Percentiles rank a stretch among this genome's conserved stretches.
Conservation (phyloP, 2,113 vertebrate species). For the Pogonocichla stellata region DNA sequence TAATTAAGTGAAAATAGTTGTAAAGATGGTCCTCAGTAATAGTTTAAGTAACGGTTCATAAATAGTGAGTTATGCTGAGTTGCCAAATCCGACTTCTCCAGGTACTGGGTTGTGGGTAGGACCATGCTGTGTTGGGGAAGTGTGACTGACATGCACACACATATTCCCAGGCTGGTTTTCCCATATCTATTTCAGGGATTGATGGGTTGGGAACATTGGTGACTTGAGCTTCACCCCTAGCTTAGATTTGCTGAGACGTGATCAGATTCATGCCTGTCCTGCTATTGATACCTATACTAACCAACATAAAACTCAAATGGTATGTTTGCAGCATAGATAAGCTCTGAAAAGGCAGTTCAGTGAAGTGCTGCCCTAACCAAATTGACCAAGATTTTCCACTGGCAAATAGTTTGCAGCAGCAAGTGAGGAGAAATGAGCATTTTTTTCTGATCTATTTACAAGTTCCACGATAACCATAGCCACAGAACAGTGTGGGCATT, state of each 20-base stretch:
- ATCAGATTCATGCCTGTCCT: background rate
- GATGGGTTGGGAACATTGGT: background rate
- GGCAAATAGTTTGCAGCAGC: background rate
- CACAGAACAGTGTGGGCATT: background rate
- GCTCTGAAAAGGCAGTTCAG: background rate
- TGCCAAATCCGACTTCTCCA: background rate
- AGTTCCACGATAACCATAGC: background rate
- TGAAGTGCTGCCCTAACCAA: background rate
- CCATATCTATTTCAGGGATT: background rate
- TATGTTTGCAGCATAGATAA: background rate
- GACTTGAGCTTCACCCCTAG: background rate
- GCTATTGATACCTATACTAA: background rate
- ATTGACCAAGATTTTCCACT: background rate
- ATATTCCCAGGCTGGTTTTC: background rate
- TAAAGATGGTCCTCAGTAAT: background rate
- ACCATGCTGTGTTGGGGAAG: fast-evolving
- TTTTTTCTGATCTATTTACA: background rate
- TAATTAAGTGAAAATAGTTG: background rate
- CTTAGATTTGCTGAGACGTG: background rate
- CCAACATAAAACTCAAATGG: background rate
- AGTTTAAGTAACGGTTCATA: background rate
- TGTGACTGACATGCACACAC: background rate
- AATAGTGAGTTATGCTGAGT: background rate
- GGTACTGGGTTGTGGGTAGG: background rate
- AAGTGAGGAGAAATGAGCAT: background rate